These are phyloP conservation scores for Neoniphon sammara DNA, from an alignment of 2,797 vertebrate species.

Conservation along the genomic window DNA sequence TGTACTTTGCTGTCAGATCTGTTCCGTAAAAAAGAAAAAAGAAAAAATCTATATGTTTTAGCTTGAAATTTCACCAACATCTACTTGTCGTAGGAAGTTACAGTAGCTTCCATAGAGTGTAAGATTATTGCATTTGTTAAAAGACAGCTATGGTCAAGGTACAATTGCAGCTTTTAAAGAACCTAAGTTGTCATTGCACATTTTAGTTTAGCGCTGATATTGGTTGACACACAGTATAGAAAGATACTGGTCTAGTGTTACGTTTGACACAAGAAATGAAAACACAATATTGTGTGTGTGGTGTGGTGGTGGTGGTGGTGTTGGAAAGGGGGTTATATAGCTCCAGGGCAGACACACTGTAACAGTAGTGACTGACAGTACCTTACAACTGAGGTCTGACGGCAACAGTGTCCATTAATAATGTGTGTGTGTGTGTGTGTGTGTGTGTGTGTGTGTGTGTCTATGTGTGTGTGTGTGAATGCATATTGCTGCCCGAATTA, in stretches of 20 bases:
- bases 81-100: slow-evolving; percentile 12
- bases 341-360: slow-evolving; percentile 46
- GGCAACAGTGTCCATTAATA: slow-evolving; percentile 50
- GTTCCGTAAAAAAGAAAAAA: slow-evolving; percentile 47
- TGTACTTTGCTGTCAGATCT: slow-evolving; percentile 46
- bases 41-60: slow-evolving; percentile 28
- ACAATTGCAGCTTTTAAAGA: slow-evolving; percentile 40
- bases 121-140: too few relatives aligned
- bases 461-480: too few relatives aligned
- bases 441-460: slow-evolving; percentile 18
- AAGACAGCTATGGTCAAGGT: slow-evolving; percentile 18
- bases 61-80: neutral
- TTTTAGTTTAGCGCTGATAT: slow-evolving; percentile 26
- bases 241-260: too few relatives aligned
- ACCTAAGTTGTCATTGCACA: slow-evolving; percentile 14
- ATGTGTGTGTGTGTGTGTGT: slow-evolving; percentile 29
- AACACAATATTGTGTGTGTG: neutral
- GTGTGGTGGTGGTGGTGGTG: neutral
- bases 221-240: slow-evolving; percentile 7
- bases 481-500: slow-evolving; percentile 41
- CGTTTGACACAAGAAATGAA: too few relatives aligned
- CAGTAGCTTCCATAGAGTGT: slow-evolving; percentile 9
- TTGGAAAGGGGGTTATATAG: slow-evolving; percentile 28
- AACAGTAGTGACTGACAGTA: slow-evolving; percentile 58
- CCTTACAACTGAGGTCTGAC: slow-evolving; percentile 48